These are phyloP conservation scores for Gulo gulo DNA, from an alignment of 2,113 vertebrate genomes.

Conservation along the genomic window DNA sequence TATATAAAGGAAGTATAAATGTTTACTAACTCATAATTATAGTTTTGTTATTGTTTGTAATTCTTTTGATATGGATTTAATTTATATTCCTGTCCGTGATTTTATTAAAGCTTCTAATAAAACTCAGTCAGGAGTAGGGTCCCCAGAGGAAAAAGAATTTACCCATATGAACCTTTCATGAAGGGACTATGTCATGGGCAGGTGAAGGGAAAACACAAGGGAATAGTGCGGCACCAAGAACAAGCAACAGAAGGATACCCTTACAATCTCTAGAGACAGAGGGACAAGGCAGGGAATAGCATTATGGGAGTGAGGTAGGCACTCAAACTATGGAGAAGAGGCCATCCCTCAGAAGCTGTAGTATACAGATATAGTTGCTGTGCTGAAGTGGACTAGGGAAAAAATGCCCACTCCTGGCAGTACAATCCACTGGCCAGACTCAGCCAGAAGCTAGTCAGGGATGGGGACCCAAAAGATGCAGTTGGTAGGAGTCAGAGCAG, in stretches of 20 bases:
- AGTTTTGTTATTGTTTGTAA: not conserved
- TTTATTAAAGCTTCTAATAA: constrained; percentile 20
- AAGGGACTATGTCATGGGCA: not conserved
- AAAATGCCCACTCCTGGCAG: not conserved
- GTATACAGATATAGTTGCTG: not conserved
- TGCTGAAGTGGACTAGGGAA: not conserved
- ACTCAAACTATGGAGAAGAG: not conserved
- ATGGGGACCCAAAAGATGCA: not conserved
- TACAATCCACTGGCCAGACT: not conserved
- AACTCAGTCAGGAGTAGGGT: not conserved
- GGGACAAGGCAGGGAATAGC: not conserved
- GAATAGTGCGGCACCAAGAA: not conserved
- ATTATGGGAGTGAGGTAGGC: not conserved
- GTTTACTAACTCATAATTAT: not conserved
- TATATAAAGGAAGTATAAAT: constrained; percentile 40
- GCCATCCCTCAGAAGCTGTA: not conserved
- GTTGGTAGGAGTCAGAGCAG: not conserved
- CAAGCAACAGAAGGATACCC: not conserved
- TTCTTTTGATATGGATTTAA: constrained; percentile 20
- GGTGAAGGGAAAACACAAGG: not conserved
- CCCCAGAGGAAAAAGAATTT: not conserved
- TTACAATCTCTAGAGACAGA: not conserved
- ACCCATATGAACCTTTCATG: not conserved
- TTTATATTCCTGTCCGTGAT: constrained; percentile 31
- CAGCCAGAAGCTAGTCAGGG: not conserved